Evolutionary conservation across 2,113 vertebrate species (phyloP).

Genomic region (Chionomys nivalis): DNA sequence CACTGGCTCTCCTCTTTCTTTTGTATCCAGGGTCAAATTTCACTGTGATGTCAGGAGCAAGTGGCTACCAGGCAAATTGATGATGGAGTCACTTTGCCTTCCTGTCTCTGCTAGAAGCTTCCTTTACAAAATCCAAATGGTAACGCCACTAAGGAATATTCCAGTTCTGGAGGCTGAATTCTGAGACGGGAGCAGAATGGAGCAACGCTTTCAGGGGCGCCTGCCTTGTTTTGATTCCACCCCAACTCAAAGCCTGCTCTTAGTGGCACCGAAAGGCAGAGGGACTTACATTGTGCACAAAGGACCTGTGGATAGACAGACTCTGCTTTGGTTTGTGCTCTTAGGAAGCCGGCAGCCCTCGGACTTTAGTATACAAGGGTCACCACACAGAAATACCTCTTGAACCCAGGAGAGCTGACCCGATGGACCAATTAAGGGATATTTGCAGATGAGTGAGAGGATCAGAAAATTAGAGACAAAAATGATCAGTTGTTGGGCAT

Average conservation of each 20-base stretch:
- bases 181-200: neutral
- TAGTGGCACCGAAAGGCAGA: neutral
- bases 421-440: neutral
- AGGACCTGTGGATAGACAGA: neutral
- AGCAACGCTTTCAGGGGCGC: neutral
- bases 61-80: neutral
- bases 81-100: neutral
- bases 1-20: neutral
- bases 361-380: neutral
- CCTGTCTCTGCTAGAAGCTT: neutral
- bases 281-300: neutral
- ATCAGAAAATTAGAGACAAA: constrained; percentile 47
- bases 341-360: neutral
- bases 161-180: neutral
- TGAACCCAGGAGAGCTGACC: neutral
- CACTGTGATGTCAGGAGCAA: neutral
- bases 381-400: neutral
- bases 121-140: neutral
- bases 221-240: neutral
- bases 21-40: constrained; percentile 28
- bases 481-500: neutral
- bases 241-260: neutral
- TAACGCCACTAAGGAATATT: constrained; percentile 13
- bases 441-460: neutral
- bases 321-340: constrained; percentile 25